These are phyloP conservation scores for Onchidella celtica DNA, from an alignment of 2,888 invertebrate species.

Conservation along the genomic window DNA sequence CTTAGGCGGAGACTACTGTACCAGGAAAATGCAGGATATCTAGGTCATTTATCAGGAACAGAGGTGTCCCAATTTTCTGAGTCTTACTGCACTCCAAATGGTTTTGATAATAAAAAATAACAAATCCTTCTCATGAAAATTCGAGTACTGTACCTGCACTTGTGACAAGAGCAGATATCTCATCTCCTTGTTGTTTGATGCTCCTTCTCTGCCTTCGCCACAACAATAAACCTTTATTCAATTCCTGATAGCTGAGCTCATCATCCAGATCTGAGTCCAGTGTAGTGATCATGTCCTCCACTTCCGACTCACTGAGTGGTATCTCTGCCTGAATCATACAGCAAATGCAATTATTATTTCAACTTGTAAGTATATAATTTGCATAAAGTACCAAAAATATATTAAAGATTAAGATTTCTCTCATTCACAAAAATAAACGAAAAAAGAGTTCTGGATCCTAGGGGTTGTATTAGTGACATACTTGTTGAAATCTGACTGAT, in stretches of 20 bases:
- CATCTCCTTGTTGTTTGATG: slow-evolving; percentile 17
- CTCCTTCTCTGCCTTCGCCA: slow-evolving; percentile 39
- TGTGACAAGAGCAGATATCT: too few species aligned
- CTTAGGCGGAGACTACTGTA: too few species aligned
- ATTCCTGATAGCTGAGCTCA: slow-evolving; percentile 74
- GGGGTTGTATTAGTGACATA: neutral
- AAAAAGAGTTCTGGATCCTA: neutral
- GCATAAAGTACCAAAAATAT: too few species aligned
- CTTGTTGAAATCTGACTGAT: too few species aligned
- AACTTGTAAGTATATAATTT: too few species aligned
- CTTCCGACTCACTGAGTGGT: slow-evolving; percentile 69
- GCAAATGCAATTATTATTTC: too few species aligned
- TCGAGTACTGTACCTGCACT: too few species aligned
- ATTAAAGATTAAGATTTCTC: too few species aligned
- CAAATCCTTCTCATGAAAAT: too few species aligned
- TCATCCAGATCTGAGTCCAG: slow-evolving; percentile 75
- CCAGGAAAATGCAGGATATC: too few species aligned
- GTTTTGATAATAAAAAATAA: neutral
- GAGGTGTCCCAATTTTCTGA: too few species aligned
- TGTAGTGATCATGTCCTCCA: slow-evolving; percentile 76
- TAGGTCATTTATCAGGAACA: too few species aligned
- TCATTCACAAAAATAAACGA: neutral
- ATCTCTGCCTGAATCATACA: slow-evolving; percentile 72
- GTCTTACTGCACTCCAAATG: neutral
- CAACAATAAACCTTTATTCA: slow-evolving; percentile 51